phyloP scores from a whole-genome alignment of 1,140 invertebrate genomes.

The Conus betulinus region DNA sequence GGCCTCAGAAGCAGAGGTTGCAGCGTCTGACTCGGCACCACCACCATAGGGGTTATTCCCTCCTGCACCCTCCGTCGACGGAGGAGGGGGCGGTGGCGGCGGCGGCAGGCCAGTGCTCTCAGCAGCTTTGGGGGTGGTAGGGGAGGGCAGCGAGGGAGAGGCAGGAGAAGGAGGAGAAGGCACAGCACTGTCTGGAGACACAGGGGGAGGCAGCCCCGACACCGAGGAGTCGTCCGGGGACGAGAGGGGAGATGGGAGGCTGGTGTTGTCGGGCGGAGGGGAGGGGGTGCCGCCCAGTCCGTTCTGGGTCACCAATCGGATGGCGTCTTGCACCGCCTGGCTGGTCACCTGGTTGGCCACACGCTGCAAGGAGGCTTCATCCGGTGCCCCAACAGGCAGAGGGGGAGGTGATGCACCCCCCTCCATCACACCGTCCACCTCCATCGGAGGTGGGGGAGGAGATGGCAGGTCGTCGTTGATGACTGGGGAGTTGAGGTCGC shows the following conservation, averaged over 20 bases:
- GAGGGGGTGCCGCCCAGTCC: slow-evolving; percentile 22
- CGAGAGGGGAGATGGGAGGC: not conserved
- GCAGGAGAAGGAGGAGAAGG: slow-evolving; percentile 32
- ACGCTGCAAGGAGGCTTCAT: slow-evolving; percentile 43
- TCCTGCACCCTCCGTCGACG: not conserved
- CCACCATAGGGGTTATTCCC: not conserved
- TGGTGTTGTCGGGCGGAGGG: not conserved
- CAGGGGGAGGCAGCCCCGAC: slow-evolving; percentile 19
- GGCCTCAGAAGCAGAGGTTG: not conserved
- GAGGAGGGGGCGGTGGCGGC: not conserved
- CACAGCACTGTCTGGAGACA: slow-evolving; percentile 17
- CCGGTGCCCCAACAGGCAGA: not conserved
- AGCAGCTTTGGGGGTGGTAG: not conserved
- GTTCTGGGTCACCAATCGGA: slow-evolving; percentile 51
- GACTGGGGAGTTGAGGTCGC: not conserved
- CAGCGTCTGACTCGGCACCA: not conserved
- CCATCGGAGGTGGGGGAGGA: not conserved
- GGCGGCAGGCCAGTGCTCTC: not conserved
- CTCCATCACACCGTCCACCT: not conserved
- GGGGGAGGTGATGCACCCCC: not conserved
- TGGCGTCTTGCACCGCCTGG: slow-evolving; percentile 52
- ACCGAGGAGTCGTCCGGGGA: slow-evolving; percentile 13
- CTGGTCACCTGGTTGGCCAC: slow-evolving; percentile 47
- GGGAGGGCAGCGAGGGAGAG: slow-evolving; percentile 1
- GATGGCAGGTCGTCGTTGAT: not conserved